Base-by-base conservation (phyloP, 2,888 invertebrate genomes). In the Rugalucina vietnamica region DNA sequence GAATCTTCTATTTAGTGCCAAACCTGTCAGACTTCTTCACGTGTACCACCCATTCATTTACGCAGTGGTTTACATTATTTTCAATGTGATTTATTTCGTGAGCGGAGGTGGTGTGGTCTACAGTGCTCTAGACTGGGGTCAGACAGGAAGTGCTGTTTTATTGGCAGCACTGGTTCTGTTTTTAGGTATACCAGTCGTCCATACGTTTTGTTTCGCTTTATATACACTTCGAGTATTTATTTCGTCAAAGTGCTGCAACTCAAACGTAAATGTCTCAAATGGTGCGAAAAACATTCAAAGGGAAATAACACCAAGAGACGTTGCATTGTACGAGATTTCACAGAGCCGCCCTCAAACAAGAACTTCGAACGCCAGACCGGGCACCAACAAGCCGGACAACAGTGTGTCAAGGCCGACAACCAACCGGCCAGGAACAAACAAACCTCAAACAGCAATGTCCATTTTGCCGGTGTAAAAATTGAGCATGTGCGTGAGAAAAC, bases 1-100 rank as follows among this genome's bases (percentile, higher is more conserved):
- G 29, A 84, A 80, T 50, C 14, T 91, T 5, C 8, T 80, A 0
- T 69, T 89, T 60, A 83, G 79, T 69, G 89, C 87, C 36, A 90
- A 88, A 34, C 90, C 91, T 10, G 70, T 87, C n/a, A 85, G 88
- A 14, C 43, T 90, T 12, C 83, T 88, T 1, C 91, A 91, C 65
- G 50, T 90, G 24, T 86, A 86, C 49, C 89, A 91, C 27, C 85
- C 87, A 4, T 39, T 90, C 18, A 65, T 87, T 0, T 89, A 85
- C 54, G 83, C 83, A 43, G 21, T 82, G 8, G n/a, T 87, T 12
- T 91, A 90, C 65, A 10, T 79, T 10, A 36, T 90, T 14, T 91
- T 91, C 75, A 81, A 87, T 29, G 72, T 85, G 2, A 88, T 90
- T 37, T 90, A 90, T 73, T 84, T 86, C 21, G 75, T 73, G 21